Base-by-base conservation (phyloP, 2,888 invertebrate genomes). In the Ypsolopha scabrella region DNA sequence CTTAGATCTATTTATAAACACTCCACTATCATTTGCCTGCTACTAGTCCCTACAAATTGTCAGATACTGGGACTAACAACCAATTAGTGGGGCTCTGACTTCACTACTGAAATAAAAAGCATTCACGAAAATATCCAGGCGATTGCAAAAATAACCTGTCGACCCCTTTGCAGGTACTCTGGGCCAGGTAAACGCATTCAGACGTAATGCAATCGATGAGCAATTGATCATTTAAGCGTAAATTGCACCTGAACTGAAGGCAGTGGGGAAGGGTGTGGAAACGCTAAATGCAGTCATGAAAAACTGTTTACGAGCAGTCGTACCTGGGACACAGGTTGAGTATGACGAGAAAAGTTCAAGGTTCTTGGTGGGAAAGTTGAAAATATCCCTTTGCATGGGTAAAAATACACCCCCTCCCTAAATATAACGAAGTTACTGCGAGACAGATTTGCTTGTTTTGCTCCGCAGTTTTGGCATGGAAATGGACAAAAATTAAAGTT, bases 351-450 rank as follows among this genome's bases (percentile, higher is more conserved):
- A 37, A 37, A 37, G 14, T 47, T 47, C 47, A 38, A 47, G 47
- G 50, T 51, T 38, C 45, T 51, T 51, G 11, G 47, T 41, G 58
- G 57, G 59, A 68, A 72, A 67, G 67, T 69, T 66, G 65, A 76
- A 82, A 82, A 81, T 85, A 85, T 67, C 73, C 68, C 82, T 77
- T 75, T 70, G 80, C 80, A 75, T 75, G 72, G 85, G 82, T 72
- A 80, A 79, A 80, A 34, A 72, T 75, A 72, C 75, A 80, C 80
- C 86, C 86, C 87, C 86, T 83, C 85, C 87, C 86, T 79, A 77
- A 79, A 70, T 80, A 77, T 80, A 75, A 72, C 74, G 75, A 75
- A 71, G 65, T 60, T 62, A 63, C 65, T 69, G 67, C 69, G 72
- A 71, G 62, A 57, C 49, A 57, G 59, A 63, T 72, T 74, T 68